A percentile compares a stretch with the other conserved stretches of the same genome.
These are phyloP conservation scores for Drosophila ironensis DNA, from an alignment of 1,140 invertebrate species.

Conservation along the genomic window DNA sequence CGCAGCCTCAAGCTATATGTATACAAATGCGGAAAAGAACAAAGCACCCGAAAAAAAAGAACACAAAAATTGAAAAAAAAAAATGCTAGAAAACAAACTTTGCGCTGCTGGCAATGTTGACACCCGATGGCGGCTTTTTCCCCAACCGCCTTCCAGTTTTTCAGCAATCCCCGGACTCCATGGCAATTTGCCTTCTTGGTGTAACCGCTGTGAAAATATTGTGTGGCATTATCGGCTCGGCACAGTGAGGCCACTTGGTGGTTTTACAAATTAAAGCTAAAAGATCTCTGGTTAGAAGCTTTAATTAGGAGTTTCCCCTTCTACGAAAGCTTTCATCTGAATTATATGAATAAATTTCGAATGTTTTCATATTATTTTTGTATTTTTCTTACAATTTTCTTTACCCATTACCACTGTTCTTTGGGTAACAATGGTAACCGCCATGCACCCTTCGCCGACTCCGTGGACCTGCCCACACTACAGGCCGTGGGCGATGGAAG, in stretches of 20 bases:
- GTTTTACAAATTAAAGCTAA: too few relatives aligned
- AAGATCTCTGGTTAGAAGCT: too few relatives aligned
- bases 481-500: background rate
- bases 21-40: constrained; percentile 29
- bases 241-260: too few relatives aligned
- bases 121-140: constrained; percentile 59
- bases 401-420: constrained; percentile 1
- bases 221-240: constrained; percentile 64
- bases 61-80: constrained; percentile 28
- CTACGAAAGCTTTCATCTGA: too few relatives aligned
- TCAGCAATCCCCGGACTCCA: background rate
- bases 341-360: too few relatives aligned
- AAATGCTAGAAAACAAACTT: constrained; percentile 53
- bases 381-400: background rate
- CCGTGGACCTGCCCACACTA: constrained; percentile 10
- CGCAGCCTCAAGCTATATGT: constrained; percentile 31
- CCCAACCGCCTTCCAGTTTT: constrained; percentile 1
- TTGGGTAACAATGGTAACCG: constrained; percentile 65
- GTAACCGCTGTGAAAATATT: constrained; percentile 72
- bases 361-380: too few relatives aligned
- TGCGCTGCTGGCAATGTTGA: constrained; percentile 60
- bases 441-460: constrained; percentile 9
- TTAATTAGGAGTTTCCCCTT: too few relatives aligned
- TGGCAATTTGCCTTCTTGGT: constrained; percentile 49
- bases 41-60: constrained; percentile 20